Base-by-base conservation (phyloP, 1,140 invertebrate genomes). In the Pogonomyrmex californicus region DNA sequence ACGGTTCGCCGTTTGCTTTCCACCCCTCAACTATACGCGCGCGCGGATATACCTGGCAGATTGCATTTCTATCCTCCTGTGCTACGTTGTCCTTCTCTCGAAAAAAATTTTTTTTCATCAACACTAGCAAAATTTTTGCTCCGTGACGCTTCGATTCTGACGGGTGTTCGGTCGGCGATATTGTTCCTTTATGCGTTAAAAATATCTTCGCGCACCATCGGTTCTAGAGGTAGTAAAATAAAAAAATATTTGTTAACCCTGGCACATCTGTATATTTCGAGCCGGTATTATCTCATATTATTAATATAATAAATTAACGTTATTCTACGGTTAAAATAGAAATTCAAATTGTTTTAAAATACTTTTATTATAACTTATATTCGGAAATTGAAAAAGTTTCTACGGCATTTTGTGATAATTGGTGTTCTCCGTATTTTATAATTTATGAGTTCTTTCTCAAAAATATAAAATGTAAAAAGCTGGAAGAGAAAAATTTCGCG, bases 1-100 rank as follows among this genome's bases (percentile, higher is more conserved):
- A 86, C 77, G 23, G 76, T 85, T 88, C 87, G 75, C 86, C 87
- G 90, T 79, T 86, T 86, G 89, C 82, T 91, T 91, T 91, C 77
- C 77, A 41, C 62, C 77, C 77, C 60, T 47, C 51, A 60, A 68
- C 65, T 63, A 2, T 41, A 23, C 47, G 14, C 54, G 68, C 58
- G 49, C 41, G 79, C 68, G 54, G 66, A 17, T 47, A 83, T 36
- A 70, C 68, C 88, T 90, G 88, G 88, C 88, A 90, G 88, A 90
- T 90, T 90, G 86, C 90, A 88, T 90, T 86, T 90, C 87, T 81
- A 78, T 87, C 81, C 79, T 62, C 71, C 49, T 66, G 82, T 56
- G 77, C 87, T 89, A 75, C 83, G 90, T 82, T 88, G 63, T 79
- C 76, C 60, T 56, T 62, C 54, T 30, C 56, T 44, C 79, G 41